Percentiles rank a stretch among this genome's conserved stretches.
These are phyloP conservation scores for Poliocrania exsul DNA, from an alignment of 2,797 vertebrate species.

Conservation along the genomic window DNA sequence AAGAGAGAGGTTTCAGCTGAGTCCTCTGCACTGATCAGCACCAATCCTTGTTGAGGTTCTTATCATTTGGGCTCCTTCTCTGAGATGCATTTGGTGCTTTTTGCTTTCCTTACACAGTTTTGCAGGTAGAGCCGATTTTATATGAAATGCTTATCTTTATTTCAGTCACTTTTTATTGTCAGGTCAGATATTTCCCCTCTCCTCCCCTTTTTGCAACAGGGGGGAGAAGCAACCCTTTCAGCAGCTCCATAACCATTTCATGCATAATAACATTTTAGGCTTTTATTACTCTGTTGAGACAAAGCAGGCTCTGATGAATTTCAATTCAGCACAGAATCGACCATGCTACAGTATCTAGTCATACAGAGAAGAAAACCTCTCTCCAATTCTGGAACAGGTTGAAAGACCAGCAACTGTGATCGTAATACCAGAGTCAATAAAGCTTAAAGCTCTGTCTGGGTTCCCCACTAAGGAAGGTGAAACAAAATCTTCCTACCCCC, in stretches of 20 bases:
- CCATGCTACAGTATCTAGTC: conserved; percentile 22
- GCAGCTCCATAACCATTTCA: conserved; percentile 62
- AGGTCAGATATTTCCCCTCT: conserved; percentile 18
- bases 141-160: not conserved
- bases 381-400: conserved; percentile 37
- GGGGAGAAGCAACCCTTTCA: not conserved
- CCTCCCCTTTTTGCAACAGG: not conserved
- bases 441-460: conserved; percentile 59
- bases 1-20: not conserved
- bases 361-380: conserved; percentile 52
- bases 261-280: conserved; percentile 70
- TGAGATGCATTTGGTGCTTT: not conserved
- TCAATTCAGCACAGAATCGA: conserved; percentile 62
- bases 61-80: not conserved
- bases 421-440: conserved; percentile 60
- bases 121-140: not conserved
- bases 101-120: not conserved
- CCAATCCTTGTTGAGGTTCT: not conserved
- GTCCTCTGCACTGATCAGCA: not conserved
- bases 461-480: conserved; percentile 48
- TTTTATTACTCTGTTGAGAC: conserved; percentile 73
- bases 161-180: not conserved
- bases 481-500: conserved; percentile 27
- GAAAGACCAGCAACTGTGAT: conserved; percentile 57
- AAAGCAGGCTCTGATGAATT: conserved; percentile 75